Evolutionary conservation across 2,888 invertebrate species (phyloP).

Genomic region (Geotrupes spiniger): DNA sequence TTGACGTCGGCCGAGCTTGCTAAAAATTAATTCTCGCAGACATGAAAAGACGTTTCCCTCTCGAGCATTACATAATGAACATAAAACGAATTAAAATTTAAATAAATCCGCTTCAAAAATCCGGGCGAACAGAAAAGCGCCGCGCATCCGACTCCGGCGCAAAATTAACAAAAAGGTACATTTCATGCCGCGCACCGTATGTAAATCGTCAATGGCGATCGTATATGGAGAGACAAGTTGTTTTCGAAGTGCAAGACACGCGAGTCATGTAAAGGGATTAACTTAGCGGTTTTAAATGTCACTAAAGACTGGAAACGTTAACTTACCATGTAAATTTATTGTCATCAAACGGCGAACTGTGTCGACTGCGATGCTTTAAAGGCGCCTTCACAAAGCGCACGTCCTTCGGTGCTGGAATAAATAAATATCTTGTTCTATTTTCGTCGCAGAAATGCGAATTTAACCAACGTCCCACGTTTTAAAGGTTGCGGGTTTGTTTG

Average conservation of each 20-base stretch:
- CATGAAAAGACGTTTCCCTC: slow-evolving; percentile 22
- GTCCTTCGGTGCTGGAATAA: too few species aligned
- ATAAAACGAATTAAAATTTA: too few species aligned
- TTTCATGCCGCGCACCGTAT: too few species aligned
- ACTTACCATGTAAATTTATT: slow-evolving; percentile 16
- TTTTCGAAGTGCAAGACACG: slow-evolving; percentile 12
- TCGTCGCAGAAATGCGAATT: too few species aligned
- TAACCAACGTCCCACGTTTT: too few species aligned
- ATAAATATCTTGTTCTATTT: too few species aligned
- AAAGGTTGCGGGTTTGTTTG: too few species aligned
- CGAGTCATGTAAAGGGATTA: slow-evolving; percentile 22
- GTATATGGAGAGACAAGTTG: slow-evolving; percentile 15
- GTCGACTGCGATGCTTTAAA: background rate
- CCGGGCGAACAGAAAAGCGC: too few species aligned
- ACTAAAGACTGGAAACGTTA: slow-evolving; percentile 9
- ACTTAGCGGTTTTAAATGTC: slow-evolving; percentile 18
- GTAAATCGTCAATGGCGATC: slow-evolving; percentile 3
- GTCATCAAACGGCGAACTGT: background rate
- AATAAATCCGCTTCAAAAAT: too few species aligned
- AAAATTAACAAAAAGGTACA: too few species aligned
- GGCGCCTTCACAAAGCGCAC: background rate
- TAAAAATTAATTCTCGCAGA: slow-evolving; percentile 22
- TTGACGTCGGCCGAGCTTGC: slow-evolving; percentile 23
- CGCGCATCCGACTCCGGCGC: too few species aligned
- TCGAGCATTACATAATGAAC: slow-evolving; percentile 21